These are phyloP conservation scores for Nesometra sesokonis DNA, from an alignment of 35 echinoderm and acorn worm species.

Conservation along the genomic window DNA sequence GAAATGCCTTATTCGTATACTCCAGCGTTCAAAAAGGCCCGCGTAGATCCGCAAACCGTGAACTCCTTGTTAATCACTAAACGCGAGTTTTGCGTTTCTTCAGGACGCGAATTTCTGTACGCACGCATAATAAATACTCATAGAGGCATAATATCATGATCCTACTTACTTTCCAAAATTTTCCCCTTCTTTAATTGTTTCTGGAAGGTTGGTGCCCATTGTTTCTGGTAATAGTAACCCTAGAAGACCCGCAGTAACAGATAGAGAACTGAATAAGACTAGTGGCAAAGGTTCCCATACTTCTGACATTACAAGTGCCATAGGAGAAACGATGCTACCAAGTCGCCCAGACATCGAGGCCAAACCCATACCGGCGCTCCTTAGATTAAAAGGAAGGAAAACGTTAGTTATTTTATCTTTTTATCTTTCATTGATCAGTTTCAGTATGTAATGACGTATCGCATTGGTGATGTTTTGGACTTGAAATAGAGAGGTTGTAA, in stretches of 20 bases:
- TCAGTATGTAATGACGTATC: too few species aligned
- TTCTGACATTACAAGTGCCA: conserved; percentile 39
- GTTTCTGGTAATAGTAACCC: neutral
- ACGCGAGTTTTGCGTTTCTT: too few species aligned
- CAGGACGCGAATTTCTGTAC: too few species aligned
- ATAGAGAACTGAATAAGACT: neutral
- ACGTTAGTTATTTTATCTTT: too few species aligned
- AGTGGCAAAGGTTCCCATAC: neutral
- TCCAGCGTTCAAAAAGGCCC: too few species aligned
- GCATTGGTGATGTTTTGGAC: too few species aligned
- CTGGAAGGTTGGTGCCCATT: neutral
- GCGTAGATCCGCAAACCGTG: too few species aligned
- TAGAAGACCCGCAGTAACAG: neutral
- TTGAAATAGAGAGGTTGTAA: too few species aligned
- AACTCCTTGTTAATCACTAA: too few species aligned
- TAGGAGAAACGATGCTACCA: conserved; percentile 52
- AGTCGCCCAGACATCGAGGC: conserved; percentile 48
- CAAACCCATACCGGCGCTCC: conserved; percentile 64
- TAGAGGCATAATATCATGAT: neutral
- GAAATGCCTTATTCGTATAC: too few species aligned
- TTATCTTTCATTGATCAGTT: too few species aligned
- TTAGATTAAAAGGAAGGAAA: neutral
- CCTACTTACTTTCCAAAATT: neutral
- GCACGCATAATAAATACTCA: too few species aligned
- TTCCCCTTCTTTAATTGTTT: conserved; percentile 1